Conservation (phyloP, 1,140 invertebrate species). For the Philopotamus ludificatus region DNA sequence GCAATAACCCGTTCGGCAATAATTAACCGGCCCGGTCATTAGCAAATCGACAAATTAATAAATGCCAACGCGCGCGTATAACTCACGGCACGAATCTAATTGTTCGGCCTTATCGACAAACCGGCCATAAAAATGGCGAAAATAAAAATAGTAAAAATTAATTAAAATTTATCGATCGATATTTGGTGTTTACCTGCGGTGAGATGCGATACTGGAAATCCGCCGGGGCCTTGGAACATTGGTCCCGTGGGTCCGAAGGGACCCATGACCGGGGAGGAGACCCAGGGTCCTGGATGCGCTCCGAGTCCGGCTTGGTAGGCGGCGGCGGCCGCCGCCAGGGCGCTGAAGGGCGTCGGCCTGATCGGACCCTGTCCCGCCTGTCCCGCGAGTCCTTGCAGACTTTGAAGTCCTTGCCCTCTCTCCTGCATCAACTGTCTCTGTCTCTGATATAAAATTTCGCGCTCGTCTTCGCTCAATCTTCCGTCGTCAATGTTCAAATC, state of each 20-base stretch:
- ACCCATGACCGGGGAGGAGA: constrained; percentile 49
- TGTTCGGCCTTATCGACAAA: neutral
- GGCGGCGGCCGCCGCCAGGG: constrained; percentile 63
- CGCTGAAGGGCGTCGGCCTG: constrained; percentile 66
- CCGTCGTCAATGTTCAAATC: constrained; percentile 59
- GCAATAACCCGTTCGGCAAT: constrained; percentile 23
- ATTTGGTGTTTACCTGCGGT: constrained; percentile 55
- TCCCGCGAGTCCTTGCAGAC: constrained; percentile 21
- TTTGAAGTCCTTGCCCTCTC: constrained; percentile 13
- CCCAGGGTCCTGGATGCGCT: constrained; percentile 50
- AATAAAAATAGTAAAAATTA: neutral
- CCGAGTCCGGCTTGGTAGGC: constrained; percentile 59
- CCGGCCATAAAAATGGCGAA: neutral
- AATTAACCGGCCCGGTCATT: constrained; percentile 20
- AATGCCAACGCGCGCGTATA: constrained; percentile 17
- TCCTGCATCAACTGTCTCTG: constrained; percentile 46
- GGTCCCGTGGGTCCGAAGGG: constrained; percentile 48
- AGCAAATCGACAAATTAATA: constrained; percentile 30
- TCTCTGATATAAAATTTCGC: constrained; percentile 45
- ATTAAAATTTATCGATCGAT: neutral
- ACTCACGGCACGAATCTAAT: neutral
- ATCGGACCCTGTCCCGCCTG: constrained; percentile 59
- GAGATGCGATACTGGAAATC: constrained; percentile 62
- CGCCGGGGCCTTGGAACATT: constrained; percentile 57
- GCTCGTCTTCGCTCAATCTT: constrained; percentile 45